Percentiles rank a stretch among this genome's conserved stretches.
Evolutionary conservation across 2,888 invertebrate species (phyloP).

Genomic region (Actias luna): DNA sequence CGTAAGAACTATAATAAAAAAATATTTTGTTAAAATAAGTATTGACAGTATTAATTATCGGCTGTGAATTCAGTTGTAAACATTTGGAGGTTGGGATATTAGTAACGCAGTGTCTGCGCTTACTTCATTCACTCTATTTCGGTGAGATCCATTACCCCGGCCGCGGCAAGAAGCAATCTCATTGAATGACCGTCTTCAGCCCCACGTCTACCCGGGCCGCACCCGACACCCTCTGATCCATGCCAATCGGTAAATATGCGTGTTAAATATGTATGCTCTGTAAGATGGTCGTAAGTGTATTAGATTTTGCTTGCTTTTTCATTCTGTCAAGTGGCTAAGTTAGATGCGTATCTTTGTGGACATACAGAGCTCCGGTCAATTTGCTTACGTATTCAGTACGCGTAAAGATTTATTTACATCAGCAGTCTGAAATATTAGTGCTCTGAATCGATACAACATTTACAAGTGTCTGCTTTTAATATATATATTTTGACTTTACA

Average conservation of each 20-base stretch:
- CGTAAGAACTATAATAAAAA: background rate
- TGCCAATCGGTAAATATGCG: slow-evolving; percentile 82
- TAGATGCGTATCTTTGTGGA: slow-evolving; percentile 47
- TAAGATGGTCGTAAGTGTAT: slow-evolving; percentile 80
- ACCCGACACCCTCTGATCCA: slow-evolving; percentile 64
- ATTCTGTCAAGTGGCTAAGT: slow-evolving; percentile 69
- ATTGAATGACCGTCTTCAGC: slow-evolving; percentile 80
- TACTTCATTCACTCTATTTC: slow-evolving; percentile 79
- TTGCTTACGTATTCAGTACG: slow-evolving; percentile 57
- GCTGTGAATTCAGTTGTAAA: background rate
- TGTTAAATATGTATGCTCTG: slow-evolving; percentile 81
- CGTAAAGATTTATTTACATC: slow-evolving; percentile 51
- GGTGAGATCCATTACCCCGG: slow-evolving; percentile 80
- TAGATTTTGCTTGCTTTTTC: slow-evolving; percentile 79
- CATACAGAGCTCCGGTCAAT: slow-evolving; percentile 50
- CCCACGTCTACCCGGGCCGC: slow-evolving; percentile 42
- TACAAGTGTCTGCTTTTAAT: background rate
- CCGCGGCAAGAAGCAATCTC: slow-evolving; percentile 82
- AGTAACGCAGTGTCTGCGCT: slow-evolving; percentile 61
- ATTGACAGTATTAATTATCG: background rate
- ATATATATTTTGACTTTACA: background rate
- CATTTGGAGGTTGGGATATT: background rate
- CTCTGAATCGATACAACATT: slow-evolving; percentile 8
- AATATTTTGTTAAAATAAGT: background rate
- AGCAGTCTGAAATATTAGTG: slow-evolving; percentile 19